phyloP scores from a whole-genome alignment of 2,113 vertebrate species.

The Embiotoca jacksoni region DNA sequence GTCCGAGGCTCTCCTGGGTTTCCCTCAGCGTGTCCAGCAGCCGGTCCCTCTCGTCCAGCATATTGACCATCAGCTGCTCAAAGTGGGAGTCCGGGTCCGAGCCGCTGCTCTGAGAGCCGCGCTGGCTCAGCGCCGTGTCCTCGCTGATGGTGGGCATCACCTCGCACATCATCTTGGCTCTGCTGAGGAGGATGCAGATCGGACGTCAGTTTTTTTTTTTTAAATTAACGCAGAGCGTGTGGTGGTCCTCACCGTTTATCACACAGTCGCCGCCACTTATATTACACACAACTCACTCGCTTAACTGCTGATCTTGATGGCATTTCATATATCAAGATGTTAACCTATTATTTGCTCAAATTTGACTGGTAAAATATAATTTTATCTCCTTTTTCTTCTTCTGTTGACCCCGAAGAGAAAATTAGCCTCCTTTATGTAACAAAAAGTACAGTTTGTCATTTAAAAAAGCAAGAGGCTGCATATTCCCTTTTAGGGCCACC shows the following conservation, averaged over 20 bases:
- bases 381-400: too few species aligned
- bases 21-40: constrained; percentile 98
- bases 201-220: background rate
- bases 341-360: too few species aligned
- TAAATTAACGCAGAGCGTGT: too few species aligned
- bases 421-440: too few species aligned
- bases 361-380: too few species aligned
- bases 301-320: too few species aligned
- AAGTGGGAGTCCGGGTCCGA: constrained; percentile 99
- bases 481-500: background rate
- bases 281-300: too few species aligned
- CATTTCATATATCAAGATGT: too few species aligned
- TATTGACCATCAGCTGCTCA: constrained; percentile 99
- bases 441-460: background rate
- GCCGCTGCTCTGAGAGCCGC: constrained; percentile 96
- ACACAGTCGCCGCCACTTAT: too few species aligned
- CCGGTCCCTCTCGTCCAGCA: constrained; percentile 98
- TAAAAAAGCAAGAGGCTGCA: background rate
- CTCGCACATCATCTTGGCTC: constrained; percentile 98
- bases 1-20: constrained; percentile 96
- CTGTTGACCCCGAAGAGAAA: too few species aligned
- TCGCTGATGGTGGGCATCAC: constrained; percentile 99
- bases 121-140: constrained; percentile 97
- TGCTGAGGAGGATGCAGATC: constrained; percentile 28
- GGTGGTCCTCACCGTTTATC: too few species aligned